Conservation (phyloP, 37 sponge, comb jelly and placozoan species). For the Diacarnus erythraeanus region DNA sequence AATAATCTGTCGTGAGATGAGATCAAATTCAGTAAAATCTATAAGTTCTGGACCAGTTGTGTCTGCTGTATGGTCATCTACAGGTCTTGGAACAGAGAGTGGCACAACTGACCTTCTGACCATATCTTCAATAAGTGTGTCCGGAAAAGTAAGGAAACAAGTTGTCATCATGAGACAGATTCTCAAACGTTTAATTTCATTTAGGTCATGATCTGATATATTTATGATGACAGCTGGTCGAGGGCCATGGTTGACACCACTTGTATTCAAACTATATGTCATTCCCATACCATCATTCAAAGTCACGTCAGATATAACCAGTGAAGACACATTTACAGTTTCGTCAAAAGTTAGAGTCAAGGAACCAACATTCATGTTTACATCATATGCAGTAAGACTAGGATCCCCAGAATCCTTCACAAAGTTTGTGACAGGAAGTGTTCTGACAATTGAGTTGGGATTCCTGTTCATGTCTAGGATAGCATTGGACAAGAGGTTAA, state of each 20-base stretch:
- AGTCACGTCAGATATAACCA: conserved; percentile 53
- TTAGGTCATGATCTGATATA: conserved; percentile 57
- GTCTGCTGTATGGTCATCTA: conserved; percentile 36
- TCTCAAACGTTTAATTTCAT: conserved; percentile 59
- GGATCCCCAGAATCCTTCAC: conserved; percentile 62
- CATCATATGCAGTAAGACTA: conserved; percentile 35
- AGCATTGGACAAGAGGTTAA: conserved; percentile 54
- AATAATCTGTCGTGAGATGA: conserved; percentile 48
- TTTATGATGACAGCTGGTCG: conserved; percentile 33
- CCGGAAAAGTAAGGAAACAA: conserved; percentile 69
- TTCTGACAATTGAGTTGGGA: conserved; percentile 11
- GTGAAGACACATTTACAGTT: conserved; percentile 72
- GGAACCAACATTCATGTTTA: conserved; percentile 46
- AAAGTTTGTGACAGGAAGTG: conserved; percentile 40
- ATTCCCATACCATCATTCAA: conserved; percentile 21
- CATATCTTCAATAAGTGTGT: conserved; percentile 58
- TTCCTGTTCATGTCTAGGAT: conserved; percentile 69
- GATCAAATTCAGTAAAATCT: conserved; percentile 63
- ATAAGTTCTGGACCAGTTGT: conserved; percentile 52
- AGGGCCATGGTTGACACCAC: conserved; percentile 41
- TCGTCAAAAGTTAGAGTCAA: conserved; percentile 78
- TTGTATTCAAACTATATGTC: conserved; percentile 46
- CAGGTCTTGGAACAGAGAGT: background rate
- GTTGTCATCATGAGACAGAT: conserved; percentile 59
- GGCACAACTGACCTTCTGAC: conserved; percentile 50